Evolutionary conservation across 2,113 vertebrate species (phyloP), one percentile per base, ranked within the genome.

Genomic region (Cairina moschata): DNA sequence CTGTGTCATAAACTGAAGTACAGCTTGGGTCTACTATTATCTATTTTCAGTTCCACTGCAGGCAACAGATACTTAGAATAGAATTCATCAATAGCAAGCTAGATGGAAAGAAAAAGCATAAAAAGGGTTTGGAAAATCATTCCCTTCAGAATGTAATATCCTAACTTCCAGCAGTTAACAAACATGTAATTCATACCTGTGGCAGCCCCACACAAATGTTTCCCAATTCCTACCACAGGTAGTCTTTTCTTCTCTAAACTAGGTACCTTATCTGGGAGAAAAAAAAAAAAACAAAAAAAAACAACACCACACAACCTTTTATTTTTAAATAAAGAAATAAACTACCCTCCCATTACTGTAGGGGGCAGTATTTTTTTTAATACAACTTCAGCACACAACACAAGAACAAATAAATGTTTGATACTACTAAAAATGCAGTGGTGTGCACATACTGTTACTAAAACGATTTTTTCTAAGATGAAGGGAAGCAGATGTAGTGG

Each of bases 131-230:
- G 59, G 40, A 85, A 62, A 29, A 66, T 50, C 40, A 79, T 32
- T 63, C 36, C 15, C 1, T 44, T 54, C 31, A 52, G 29, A 55
- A 1, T 17, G 11, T 29, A 55, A 17, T 13, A 60, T 40, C 14
- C 15, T 28, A 16, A 32, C 50, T 54, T 54, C n/a, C 40, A 91
- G 75, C 36, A 86, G 23, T 28, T 60, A 89, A 71, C 20, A 50
- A 8, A 48, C 36, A 25, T 2, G 3, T 55, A 40, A 89, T 80
- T 88, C 95, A 18, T 97, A 99, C 99, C 99, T 98, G 99, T 99
- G 0, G 99, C 99, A n/a, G 98, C 98, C 88, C 99, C 99, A 97
- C 99, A 99, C 77, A 99, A 92, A 94, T 99, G 99, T 86, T 99
- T 99, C 28, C 99, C 99, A 25, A 99, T 99, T 85, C 98, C 99